Base-by-base conservation (phyloP, 2,888 invertebrate genomes). In the Harmothoe impar region DNA sequence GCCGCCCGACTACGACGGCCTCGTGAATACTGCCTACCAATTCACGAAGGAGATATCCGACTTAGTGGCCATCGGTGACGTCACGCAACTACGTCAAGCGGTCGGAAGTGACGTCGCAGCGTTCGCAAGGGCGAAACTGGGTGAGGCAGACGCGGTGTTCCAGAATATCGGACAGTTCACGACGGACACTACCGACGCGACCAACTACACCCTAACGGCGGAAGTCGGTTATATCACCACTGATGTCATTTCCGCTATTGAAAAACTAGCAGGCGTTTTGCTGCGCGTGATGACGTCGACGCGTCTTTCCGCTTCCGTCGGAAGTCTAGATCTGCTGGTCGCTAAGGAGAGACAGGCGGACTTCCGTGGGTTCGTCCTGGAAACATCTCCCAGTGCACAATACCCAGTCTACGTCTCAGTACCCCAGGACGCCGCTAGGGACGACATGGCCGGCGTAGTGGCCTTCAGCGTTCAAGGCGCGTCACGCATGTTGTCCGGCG, bases 391-490 rank as follows among this genome's bases (percentile, higher is more conserved):
- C 17, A 54, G 86, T n/a, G 84, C 23, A 0, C 0, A 23, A 7
- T 17, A 25, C 52, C 56, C 54, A 15, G 86, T 56, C 3, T 86
- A 52, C 54, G 52, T 86, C 29, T 54, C 86, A 52, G 86, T 86
- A 31, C 86, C 86, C 0, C 17, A 25, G 29, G 54, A 52, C 54
- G 54, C 86, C 33, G 56, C 17, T 15, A n/a, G 54, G 31, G 86
- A 7, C 17, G 54, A 25, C 20, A 86, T 86, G 86, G 54, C 54
- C 15, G 86, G 86, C 10, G 54, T 86, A 3, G 54, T 86, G n/a
- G 86, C 54, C 17, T 86, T 86, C 54, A 86, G 54, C 54, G 25
- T 86, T 0, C 86, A 86, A 25, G 29, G 0, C 23, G 81, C 81
- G 81, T 35, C 81, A 81, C 3, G 43, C 7, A 17, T 81, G 12